Conservation (phyloP, 1,140 invertebrate species). For the Geopemphigus sp. region DNA sequence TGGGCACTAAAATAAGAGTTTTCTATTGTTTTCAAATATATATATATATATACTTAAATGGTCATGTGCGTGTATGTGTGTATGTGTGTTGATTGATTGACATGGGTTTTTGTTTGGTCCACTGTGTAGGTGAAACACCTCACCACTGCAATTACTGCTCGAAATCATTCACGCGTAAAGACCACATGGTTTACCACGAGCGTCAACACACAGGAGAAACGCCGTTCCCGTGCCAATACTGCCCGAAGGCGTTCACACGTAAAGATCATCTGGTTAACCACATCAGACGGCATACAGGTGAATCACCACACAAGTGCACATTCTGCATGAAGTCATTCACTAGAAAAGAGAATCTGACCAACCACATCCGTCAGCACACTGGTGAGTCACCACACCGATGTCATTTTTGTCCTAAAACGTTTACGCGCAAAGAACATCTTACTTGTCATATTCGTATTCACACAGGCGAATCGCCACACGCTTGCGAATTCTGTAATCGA, state of each 20-base stretch:
- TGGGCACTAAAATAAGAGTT: constrained; percentile 48
- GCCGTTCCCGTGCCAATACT: constrained; percentile 76
- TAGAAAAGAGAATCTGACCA: constrained; percentile 65
- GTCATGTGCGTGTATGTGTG: constrained; percentile 17
- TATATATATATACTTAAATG: constrained; percentile 33
- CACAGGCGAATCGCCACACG: constrained; percentile 75
- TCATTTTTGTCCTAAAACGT: constrained; percentile 69
- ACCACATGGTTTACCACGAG: constrained; percentile 78
- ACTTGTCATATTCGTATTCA: constrained; percentile 81
- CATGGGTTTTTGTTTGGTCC: constrained; percentile 71
- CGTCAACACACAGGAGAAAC: constrained; percentile 80
- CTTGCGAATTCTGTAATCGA: constrained; percentile 78
- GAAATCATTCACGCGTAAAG: constrained; percentile 79
- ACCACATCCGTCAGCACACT: constrained; percentile 69
- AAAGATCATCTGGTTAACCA: constrained; percentile 80
- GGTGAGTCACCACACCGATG: constrained; percentile 68
- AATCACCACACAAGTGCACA: constrained; percentile 58
- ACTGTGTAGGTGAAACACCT: constrained; percentile 82
- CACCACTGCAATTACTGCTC: constrained; percentile 80
- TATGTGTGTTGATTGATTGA: constrained; percentile 54
- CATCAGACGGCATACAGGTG: constrained; percentile 71
- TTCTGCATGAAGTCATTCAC: constrained; percentile 68
- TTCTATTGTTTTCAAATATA: constrained; percentile 1
- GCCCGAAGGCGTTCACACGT: constrained; percentile 78
- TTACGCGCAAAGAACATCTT: constrained; percentile 86